Conservation (phyloP, 2,113 vertebrate species). For the Chlorodrepanis virens region DNA sequence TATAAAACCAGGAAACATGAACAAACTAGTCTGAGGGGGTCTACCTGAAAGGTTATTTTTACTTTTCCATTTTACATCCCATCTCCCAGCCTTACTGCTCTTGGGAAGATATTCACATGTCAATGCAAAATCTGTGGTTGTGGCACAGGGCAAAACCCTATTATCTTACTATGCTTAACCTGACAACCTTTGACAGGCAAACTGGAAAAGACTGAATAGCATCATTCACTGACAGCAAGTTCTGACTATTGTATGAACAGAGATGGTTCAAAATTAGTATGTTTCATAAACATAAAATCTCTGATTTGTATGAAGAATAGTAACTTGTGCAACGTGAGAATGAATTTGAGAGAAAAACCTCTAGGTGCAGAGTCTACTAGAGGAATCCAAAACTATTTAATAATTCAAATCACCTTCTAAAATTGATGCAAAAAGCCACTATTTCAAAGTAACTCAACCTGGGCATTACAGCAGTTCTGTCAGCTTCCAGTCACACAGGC, state of each 20-base stretch:
- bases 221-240: background rate
- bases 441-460: background rate
- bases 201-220: background rate
- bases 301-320: background rate
- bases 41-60: background rate
- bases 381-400: background rate
- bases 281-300: slow-evolving; percentile 34
- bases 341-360: background rate
- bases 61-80: background rate
- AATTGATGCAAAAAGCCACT: background rate
- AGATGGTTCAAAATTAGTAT: background rate
- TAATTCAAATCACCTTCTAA: background rate
- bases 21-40: background rate
- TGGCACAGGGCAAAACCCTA: background rate
- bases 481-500: background rate
- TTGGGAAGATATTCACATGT: background rate
- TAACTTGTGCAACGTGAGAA: background rate
- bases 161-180: background rate
- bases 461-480: background rate
- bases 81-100: background rate
- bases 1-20: background rate
- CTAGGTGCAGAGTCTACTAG: background rate
- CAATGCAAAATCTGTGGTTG: background rate
- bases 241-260: background rate
- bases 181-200: background rate